A percentile compares a stretch with the other conserved stretches of the same genome.
phyloP scores from a whole-genome alignment of 2,888 invertebrate species.

The Pandemis heparana region DNA sequence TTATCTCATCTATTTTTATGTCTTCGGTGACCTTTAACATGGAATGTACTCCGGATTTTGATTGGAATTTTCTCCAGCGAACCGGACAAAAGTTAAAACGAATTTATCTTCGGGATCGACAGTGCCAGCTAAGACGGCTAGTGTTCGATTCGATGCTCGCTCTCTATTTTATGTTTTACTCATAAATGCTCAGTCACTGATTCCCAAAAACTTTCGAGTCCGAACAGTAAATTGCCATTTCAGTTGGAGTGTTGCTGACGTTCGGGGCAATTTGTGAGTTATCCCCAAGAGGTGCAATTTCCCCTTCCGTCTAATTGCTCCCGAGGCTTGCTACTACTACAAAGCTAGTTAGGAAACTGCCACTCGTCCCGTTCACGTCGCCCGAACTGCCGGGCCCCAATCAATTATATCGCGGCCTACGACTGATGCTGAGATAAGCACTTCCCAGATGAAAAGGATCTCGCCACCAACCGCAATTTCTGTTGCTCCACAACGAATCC shows the following conservation, averaged over 20 bases:
- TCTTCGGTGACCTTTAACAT: constrained; percentile 14
- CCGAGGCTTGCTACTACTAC: constrained; percentile 55
- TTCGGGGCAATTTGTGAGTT: constrained; percentile 75
- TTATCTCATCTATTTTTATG: constrained; percentile 28
- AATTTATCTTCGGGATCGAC: constrained; percentile 8
- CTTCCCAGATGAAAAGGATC: constrained; percentile 43
- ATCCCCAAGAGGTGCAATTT: constrained; percentile 80
- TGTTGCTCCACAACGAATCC: constrained; percentile 16
- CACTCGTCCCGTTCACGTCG: constrained; percentile 57
- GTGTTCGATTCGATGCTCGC: neutral
- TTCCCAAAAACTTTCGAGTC: constrained; percentile 50
- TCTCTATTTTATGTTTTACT: constrained; percentile 9
- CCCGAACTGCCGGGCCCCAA: constrained; percentile 53
- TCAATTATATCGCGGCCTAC: constrained; percentile 57
- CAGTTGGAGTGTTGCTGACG: constrained; percentile 67
- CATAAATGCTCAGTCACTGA: constrained; percentile 11
- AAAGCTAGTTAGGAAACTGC: constrained; percentile 65
- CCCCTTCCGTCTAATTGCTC: constrained; percentile 77
- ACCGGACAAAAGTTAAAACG: constrained; percentile 23
- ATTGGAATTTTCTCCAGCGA: constrained; percentile 29
- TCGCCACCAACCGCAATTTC: constrained; percentile 38
- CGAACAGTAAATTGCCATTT: constrained; percentile 70
- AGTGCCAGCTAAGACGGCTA: neutral
- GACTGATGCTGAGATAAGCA: constrained; percentile 48
- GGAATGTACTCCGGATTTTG: constrained; percentile 16